Conservation (phyloP, 2,113 vertebrate genomes). For the Corynorhinus townsendii region DNA sequence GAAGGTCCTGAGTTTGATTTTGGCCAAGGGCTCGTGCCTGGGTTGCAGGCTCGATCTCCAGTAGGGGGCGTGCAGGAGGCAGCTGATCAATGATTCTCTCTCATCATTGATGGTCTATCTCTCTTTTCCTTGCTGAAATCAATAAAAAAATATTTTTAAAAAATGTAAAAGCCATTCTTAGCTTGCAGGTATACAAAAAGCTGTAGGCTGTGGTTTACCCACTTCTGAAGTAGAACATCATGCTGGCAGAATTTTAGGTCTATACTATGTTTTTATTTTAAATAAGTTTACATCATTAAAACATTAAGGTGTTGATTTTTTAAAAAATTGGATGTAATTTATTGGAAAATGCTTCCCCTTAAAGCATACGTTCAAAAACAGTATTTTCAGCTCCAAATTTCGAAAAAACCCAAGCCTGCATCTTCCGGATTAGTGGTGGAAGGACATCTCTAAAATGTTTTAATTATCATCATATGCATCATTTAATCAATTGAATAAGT, state of each 20-base stretch:
- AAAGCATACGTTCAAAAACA: not conserved
- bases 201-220: not conserved
- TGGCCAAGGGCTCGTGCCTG: too few species aligned
- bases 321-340: not conserved
- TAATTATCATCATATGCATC: not conserved
- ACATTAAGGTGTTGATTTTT: not conserved
- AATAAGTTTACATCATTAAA: not conserved
- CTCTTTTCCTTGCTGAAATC: too few species aligned
- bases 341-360: not conserved
- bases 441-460: not conserved
- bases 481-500: not conserved
- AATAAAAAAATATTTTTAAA: too few species aligned
- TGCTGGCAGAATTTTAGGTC: not conserved
- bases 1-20: too few species aligned
- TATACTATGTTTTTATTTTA: slow-evolving; percentile 13
- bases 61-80: too few species aligned
- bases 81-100: too few species aligned
- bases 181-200: not conserved
- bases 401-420: not conserved
- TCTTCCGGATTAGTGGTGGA: not conserved
- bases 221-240: not conserved
- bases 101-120: too few species aligned
- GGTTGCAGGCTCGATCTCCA: too few species aligned
- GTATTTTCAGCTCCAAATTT: not conserved
- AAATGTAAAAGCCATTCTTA: not conserved